Conservation (phyloP, 2,113 vertebrate genomes). For the Poeciliopsis turrubarensis region DNA sequence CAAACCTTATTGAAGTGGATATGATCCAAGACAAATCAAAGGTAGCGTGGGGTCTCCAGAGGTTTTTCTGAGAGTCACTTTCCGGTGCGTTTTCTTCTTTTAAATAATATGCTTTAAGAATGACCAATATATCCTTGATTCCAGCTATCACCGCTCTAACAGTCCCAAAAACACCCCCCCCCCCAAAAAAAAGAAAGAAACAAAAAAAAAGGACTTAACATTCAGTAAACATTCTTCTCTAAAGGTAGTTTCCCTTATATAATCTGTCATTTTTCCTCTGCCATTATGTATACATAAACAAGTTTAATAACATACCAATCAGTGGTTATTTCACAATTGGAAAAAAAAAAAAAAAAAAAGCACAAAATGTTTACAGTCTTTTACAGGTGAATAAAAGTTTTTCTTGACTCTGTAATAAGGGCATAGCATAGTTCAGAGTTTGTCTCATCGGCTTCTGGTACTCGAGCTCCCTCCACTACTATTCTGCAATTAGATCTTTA, state of each 20-base stretch:
- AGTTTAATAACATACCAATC: slow-evolving; percentile 98
- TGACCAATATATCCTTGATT: slow-evolving; percentile 93
- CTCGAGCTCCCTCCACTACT: slow-evolving; percentile 75
- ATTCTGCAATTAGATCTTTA: slow-evolving; percentile 98
- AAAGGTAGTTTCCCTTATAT: slow-evolving; percentile 97
- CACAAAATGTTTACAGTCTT: slow-evolving; percentile 99
- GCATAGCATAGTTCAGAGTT: slow-evolving; percentile 89
- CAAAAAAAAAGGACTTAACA: slow-evolving; percentile 83
- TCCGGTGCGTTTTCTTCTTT: slow-evolving; percentile 75
- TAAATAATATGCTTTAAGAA: slow-evolving; percentile 92
- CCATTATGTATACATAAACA: slow-evolving; percentile 93
- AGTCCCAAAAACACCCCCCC: slow-evolving; percentile 78
- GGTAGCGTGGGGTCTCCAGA: slow-evolving; percentile 82
- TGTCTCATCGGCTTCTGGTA: slow-evolving; percentile 14
- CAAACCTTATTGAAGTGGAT: slow-evolving; percentile 94
- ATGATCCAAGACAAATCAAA: slow-evolving; percentile 89
- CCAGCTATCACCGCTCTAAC: slow-evolving; percentile 88
- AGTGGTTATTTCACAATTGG: slow-evolving; percentile 99
- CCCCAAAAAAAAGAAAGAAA: not conserved
- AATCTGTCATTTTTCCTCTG: slow-evolving; percentile 91
- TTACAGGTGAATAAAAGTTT: slow-evolving; percentile 99
- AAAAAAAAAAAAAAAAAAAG: slow-evolving; percentile 92
- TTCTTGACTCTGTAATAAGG: slow-evolving; percentile 87
- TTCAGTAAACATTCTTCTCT: slow-evolving; percentile 98
- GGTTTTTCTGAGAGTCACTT: slow-evolving; percentile 83